Conservation (phyloP, 2,113 vertebrate genomes). For the Ceratotherium simum region DNA sequence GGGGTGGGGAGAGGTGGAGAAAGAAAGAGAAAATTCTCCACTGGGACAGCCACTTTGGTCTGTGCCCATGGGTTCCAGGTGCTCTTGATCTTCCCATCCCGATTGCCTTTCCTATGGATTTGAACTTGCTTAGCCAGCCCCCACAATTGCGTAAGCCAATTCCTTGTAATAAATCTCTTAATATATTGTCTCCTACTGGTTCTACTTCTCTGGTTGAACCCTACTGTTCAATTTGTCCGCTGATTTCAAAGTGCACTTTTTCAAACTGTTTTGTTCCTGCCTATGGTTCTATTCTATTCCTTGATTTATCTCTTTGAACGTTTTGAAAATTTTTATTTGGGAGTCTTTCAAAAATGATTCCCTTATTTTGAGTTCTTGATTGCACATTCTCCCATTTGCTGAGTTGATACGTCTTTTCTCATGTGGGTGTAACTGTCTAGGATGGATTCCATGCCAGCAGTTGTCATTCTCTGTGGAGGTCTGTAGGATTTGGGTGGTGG, state of each 20-base stretch:
- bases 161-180: neutral
- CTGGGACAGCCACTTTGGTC: neutral
- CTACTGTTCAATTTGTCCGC: neutral
- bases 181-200: neutral
- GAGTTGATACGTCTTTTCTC: neutral
- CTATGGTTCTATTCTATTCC: neutral
- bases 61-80: neutral
- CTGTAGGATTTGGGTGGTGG: neutral
- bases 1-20: neutral
- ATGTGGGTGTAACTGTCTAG: neutral
- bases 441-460: too few relatives aligned
- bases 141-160: neutral
- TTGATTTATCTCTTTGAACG: neutral
- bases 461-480: neutral
- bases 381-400: neutral
- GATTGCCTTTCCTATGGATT: neutral
- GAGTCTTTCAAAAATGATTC: neutral
- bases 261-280: neutral
- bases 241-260: neutral
- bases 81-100: neutral
- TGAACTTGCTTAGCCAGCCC: neutral
- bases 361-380: neutral
- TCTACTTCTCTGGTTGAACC: neutral
- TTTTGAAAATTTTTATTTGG: slow-evolving; percentile 21
- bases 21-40: neutral